Evolutionary conservation across 2,888 invertebrate species (phyloP).

Genomic region (Anorthoa munda): DNA sequence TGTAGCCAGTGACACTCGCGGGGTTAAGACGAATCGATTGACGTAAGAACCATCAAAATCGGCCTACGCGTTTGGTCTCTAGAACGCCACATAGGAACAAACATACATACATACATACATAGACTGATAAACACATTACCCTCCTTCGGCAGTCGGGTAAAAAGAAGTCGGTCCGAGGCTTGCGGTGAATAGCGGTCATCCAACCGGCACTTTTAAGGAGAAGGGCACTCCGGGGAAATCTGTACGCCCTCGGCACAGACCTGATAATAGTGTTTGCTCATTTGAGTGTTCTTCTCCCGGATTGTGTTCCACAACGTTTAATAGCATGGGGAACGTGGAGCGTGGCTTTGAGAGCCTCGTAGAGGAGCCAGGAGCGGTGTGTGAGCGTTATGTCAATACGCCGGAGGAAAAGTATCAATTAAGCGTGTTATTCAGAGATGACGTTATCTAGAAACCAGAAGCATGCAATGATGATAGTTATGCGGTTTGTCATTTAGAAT

Average conservation of each 20-base stretch:
- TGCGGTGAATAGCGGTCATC: slow-evolving; percentile 83
- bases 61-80: too few relatives aligned
- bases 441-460: slow-evolving; percentile 10
- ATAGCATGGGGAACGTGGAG: slow-evolving; percentile 74
- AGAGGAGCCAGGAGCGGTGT: slow-evolving; percentile 43
- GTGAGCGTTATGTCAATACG: slow-evolving; percentile 62
- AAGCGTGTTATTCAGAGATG: slow-evolving; percentile 40
- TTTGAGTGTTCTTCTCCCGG: slow-evolving; percentile 86
- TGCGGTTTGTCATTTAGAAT: neutral
- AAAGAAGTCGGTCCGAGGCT: slow-evolving; percentile 72
- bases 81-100: too few relatives aligned
- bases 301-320: slow-evolving; percentile 81
- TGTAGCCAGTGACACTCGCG: too few relatives aligned
- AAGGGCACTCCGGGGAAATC: slow-evolving; percentile 88
- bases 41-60: too few relatives aligned
- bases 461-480: neutral
- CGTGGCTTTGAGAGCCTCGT: slow-evolving; percentile 69
- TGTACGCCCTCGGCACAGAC: slow-evolving; percentile 81
- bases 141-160: too few relatives aligned
- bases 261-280: slow-evolving; percentile 90
- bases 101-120: too few relatives aligned
- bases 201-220: slow-evolving; percentile 86
- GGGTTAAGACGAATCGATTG: too few relatives aligned
- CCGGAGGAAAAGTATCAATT: slow-evolving; percentile 52
- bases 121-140: too few relatives aligned